These are phyloP conservation scores for Drosophila bunnanda DNA, from an alignment of 2,888 invertebrate species.

Conservation along the genomic window DNA sequence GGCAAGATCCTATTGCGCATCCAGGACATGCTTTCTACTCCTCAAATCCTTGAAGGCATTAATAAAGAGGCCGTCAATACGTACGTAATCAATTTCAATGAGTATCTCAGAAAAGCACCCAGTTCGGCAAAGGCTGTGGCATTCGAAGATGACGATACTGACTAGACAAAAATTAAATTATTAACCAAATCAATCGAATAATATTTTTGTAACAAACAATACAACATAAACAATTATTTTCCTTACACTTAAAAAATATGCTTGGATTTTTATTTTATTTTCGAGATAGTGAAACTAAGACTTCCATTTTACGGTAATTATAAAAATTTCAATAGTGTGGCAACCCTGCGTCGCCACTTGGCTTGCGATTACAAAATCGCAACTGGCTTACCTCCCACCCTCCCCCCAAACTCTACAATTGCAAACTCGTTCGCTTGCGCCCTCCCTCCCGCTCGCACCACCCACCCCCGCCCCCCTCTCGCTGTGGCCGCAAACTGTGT, in stretches of 20 bases:
- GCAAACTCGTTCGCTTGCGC: conserved; percentile 57
- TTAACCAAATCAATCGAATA: too few relatives aligned
- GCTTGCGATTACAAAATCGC: conserved; percentile 52
- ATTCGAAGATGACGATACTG: not conserved
- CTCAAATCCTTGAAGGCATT: not conserved
- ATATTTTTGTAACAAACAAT: too few relatives aligned
- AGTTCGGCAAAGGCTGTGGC: not conserved
- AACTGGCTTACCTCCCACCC: conserved; percentile 15
- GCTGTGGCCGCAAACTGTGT: conserved; percentile 73
- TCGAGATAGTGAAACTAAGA: too few relatives aligned
- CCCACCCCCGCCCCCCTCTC: conserved; percentile 42
- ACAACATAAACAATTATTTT: too few relatives aligned
- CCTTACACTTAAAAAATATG: too few relatives aligned
- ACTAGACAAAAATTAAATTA: too few relatives aligned
- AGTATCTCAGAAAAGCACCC: not conserved
- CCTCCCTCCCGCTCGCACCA: conserved; percentile 1
- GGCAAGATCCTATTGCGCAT: not conserved
- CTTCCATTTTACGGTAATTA: too few relatives aligned
- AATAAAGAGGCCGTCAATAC: not conserved
- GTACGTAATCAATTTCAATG: not conserved
- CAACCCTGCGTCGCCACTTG: conserved; percentile 32
- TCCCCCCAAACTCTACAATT: conserved; percentile 9
- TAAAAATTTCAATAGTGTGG: conserved; percentile 14
- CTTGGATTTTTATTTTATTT: too few relatives aligned
- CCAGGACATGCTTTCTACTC: too few relatives aligned